Evolutionary conservation across 2,113 vertebrate species (phyloP).

Genomic region (Oophaga pumilio): DNA sequence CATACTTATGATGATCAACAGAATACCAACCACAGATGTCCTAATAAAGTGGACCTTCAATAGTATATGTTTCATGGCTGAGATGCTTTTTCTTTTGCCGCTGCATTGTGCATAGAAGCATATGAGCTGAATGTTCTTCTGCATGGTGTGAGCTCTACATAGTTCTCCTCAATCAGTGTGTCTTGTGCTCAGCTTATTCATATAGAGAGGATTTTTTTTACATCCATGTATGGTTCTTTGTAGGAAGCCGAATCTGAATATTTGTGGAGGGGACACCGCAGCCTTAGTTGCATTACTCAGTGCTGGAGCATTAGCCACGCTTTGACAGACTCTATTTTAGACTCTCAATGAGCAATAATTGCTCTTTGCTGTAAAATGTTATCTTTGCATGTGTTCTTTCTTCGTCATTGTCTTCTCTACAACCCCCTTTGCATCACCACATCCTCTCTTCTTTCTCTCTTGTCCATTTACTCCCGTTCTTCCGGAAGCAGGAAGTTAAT

Average conservation of each 20-base stretch:
- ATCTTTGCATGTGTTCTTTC: slow-evolving; percentile 35
- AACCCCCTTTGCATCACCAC: slow-evolving; percentile 16
- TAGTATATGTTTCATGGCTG: background rate
- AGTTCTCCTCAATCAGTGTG: background rate
- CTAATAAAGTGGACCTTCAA: background rate
- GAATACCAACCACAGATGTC: background rate
- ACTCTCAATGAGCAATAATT: slow-evolving; percentile 1
- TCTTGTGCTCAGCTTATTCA: background rate
- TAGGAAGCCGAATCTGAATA: background rate
- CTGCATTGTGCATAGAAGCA: background rate
- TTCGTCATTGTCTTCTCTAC: slow-evolving; percentile 34
- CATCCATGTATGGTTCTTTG: slow-evolving; percentile 11
- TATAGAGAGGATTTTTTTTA: background rate
- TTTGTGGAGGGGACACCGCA: background rate
- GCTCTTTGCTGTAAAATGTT: slow-evolving; percentile 10
- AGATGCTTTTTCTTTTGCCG: background rate
- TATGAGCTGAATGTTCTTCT: background rate
- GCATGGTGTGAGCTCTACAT: background rate
- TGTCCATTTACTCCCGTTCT: slow-evolving; percentile 49
- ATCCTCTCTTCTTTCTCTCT: slow-evolving; percentile 39
- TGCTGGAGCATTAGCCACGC: slow-evolving; percentile 9
- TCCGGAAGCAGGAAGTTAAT: slow-evolving; percentile 56
- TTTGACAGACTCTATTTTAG: slow-evolving; percentile 1
- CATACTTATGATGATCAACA: background rate
- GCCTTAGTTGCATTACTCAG: background rate